Percentiles rank a stretch among this genome's conserved stretches.
Evolutionary conservation across 2,113 vertebrate genomes (phyloP).

Genomic region (Ranitomeya imitator): DNA sequence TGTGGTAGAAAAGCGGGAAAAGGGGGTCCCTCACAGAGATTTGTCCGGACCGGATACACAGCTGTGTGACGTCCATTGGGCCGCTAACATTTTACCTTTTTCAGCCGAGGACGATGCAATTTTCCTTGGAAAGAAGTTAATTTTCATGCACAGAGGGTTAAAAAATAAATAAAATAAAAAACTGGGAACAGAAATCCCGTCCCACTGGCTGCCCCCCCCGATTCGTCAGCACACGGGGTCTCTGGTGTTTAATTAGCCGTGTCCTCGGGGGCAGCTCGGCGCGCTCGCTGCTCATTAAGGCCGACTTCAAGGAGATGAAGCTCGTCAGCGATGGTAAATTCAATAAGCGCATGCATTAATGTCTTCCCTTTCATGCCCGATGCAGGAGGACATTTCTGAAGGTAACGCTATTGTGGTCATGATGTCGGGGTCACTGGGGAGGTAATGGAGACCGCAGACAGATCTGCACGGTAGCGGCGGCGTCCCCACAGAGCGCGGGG

Average conservation of each 20-base stretch:
- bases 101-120: too few species aligned
- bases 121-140: neutral
- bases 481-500: too few species aligned
- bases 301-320: constrained; percentile 8
- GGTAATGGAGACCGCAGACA: neutral
- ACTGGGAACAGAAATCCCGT: neutral
- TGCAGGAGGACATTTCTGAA: neutral
- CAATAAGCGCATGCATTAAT: constrained; percentile 23
- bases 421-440: neutral
- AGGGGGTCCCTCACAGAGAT: too few species aligned
- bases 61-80: too few species aligned
- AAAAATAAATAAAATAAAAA: neutral
- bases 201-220: neutral
- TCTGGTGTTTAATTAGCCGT: constrained; percentile 46
- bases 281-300: too few species aligned
- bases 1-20: too few species aligned
- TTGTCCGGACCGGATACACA: too few species aligned
- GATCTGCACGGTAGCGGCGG: too few species aligned
- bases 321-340: neutral
- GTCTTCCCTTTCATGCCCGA: neutral
- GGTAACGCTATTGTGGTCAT: neutral
- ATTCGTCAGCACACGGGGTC: neutral
- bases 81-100: too few species aligned
- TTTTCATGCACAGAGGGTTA: neutral
- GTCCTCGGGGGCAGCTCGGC: neutral